phyloP scores from a whole-genome alignment of 2,797 vertebrate species.

The Natrix natrix region DNA sequence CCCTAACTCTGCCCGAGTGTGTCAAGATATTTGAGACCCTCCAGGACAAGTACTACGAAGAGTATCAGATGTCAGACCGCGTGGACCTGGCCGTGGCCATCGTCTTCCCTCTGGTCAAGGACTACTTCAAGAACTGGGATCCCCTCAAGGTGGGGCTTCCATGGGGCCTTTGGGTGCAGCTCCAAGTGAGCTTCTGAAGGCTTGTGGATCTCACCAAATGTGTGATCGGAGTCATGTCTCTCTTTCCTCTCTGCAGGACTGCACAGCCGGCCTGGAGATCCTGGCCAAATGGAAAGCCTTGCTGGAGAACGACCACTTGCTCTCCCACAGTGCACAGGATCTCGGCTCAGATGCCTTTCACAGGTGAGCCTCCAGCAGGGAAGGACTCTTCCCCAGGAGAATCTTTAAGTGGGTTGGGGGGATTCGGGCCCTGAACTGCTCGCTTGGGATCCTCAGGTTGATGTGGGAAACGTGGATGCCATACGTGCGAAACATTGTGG shows the following conservation, averaged over 20 bases:
- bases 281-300: conserved; percentile 92
- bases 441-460: conserved; percentile 70
- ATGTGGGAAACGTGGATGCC: conserved; percentile 98
- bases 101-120: conserved; percentile 89
- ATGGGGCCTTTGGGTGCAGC: neutral
- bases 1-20: conserved; percentile 86
- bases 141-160: conserved; percentile 82
- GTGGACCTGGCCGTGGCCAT: conserved; percentile 89
- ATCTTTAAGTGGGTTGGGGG: neutral
- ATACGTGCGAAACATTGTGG: conserved; percentile 81
- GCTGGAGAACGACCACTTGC: conserved; percentile 85
- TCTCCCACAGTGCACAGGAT: conserved; percentile 84
- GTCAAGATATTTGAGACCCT: conserved; percentile 87
- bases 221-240: rapidly evolving
- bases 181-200: neutral
- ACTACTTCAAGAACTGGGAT: conserved; percentile 90
- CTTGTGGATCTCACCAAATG: neutral
- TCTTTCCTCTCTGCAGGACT: conserved; percentile 77
- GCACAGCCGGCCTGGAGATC: conserved; percentile 84
- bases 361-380: conserved; percentile 73
- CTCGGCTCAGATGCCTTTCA: conserved; percentile 92
- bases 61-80: conserved; percentile 89
- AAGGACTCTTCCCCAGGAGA: neutral
- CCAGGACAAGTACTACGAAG: conserved; percentile 93
- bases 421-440: neutral